These are phyloP conservation scores for Elanus axillaris DNA, from an alignment of 2,113 vertebrate genomes.

Conservation along the genomic window DNA sequence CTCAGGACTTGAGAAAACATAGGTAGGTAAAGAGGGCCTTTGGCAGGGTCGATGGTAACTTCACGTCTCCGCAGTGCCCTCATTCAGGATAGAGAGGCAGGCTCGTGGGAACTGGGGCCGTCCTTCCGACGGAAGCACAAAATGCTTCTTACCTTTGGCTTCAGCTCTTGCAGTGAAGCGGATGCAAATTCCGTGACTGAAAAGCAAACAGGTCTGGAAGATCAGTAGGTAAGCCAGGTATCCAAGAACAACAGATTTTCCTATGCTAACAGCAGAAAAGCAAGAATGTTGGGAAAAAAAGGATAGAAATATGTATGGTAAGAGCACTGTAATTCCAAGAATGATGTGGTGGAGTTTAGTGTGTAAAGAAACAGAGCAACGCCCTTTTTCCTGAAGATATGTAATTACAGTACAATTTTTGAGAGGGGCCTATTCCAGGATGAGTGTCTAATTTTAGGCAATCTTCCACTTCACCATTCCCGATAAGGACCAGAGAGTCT, in stretches of 20 bases:
- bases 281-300: not conserved
- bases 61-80: fast-evolving
- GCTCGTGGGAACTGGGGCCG: fast-evolving
- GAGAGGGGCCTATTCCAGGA: not conserved
- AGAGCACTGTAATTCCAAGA: not conserved
- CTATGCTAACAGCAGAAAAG: not conserved
- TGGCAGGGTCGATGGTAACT: not conserved
- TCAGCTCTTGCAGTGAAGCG: not conserved
- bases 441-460: not conserved
- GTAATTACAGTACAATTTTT: not conserved
- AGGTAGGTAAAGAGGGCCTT: not conserved
- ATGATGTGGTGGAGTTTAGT: not conserved
- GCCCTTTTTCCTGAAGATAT: not conserved
- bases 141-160: not conserved
- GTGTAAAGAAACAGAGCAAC: not conserved
- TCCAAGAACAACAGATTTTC: not conserved
- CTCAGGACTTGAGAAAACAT: not conserved
- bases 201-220: not conserved
- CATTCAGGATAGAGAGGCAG: not conserved
- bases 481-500: not conserved
- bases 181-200: not conserved
- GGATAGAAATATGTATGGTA: not conserved
- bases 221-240: not conserved
- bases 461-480: not conserved
- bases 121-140: fast-evolving